Evolutionary conservation across 1,140 invertebrate genomes (phyloP), one percentile per base, ranked within the genome.

Genomic region (Ditylenchus dipsaci): DNA sequence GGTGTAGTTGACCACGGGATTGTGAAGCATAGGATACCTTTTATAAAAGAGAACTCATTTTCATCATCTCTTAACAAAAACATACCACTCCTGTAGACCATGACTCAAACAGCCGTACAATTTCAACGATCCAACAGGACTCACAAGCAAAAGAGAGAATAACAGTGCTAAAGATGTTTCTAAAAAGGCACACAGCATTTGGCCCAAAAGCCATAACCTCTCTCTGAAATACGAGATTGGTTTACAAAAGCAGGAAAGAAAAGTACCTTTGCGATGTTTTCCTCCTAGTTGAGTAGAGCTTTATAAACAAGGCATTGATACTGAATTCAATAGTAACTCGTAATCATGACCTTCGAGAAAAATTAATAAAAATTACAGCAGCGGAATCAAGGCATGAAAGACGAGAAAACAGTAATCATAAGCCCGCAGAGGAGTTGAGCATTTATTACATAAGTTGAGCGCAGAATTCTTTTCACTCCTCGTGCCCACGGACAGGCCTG

Each of bases 1-100:
- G 74, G 91, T 90, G 85, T 95, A 96, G 83, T 94, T 90, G 8
- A 92, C 91, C 75, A 88, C 89, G 27, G 94, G 95, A 86, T 97
- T 97, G 72, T 94, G 90, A 23, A 96, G 86, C 66, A 96, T 83
- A 0, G 93, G 95, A 83, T 97, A 97, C 33, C 33, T 38, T 5
- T 3, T 5, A 38, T 38, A 38, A 38, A 38, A 38, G 11, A 38
- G 3, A 38, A n/a, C n/a, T n/a, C n/a, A n/a, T n/a, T n/a, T n/a
- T n/a, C n/a, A n/a, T 38, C 33, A 5, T 11, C 33, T 84, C 33
- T 38, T n/a, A n/a, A n/a, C n/a, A n/a, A n/a, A 38, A 38, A 38
- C 33, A 38, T 3, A 21, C 88, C 87, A 42, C 62, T 59, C 19
- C 60, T 61, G 29, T 5, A 43, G 19, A 61, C 59, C 19, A 3